Base-by-base conservation (phyloP, 2,888 invertebrate species). In the Rhimphoctona megacephalus region DNA sequence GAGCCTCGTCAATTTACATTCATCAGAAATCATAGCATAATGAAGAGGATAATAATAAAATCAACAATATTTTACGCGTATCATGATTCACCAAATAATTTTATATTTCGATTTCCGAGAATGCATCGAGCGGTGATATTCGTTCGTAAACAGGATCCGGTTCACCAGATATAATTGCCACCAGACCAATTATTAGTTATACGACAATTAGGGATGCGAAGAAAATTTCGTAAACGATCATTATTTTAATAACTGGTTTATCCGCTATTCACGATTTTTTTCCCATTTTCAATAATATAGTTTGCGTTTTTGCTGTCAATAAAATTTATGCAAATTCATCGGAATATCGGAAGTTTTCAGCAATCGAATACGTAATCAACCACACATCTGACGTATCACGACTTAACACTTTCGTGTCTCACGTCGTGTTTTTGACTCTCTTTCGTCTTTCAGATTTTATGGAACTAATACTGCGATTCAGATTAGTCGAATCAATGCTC, bases 141-240 rank as follows among this genome's bases (percentile, higher is more conserved):
- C 2, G 25, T 57, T 54, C 11, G 54, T n/a, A 70, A 25, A 76
- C 39, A 33, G 83, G 61, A 79, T 82, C 85, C 79, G 52, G 82
- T 43, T 57, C 70, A 54, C 72, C 66, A 57, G 25, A 39, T 72
- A 85, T 85, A 81, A 81, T 49, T 76, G 7, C 46, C 17, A 22
- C 17, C 70, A 46, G n/a, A 43, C 11, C 43, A 30, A 78, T 52
- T 19, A 52, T 25, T 22, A 64, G 49, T 67, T 5, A 36, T 52
- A 49, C 30, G 81, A 70, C 72, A 80, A 66, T 80, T 70, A 69
- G 57, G 74, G 64, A 82, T 69, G 73, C 82, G 74, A 69, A 70
- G 79, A 83, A 80, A 81, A 83, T 86, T 81, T 86, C 83, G 83
- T 78, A 83, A 86, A 78, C 81, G 77, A 39, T 83, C 17, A 86